Evolutionary conservation across 1,140 invertebrate genomes (phyloP).

Genomic region (Leptinotarsa lineolata): DNA sequence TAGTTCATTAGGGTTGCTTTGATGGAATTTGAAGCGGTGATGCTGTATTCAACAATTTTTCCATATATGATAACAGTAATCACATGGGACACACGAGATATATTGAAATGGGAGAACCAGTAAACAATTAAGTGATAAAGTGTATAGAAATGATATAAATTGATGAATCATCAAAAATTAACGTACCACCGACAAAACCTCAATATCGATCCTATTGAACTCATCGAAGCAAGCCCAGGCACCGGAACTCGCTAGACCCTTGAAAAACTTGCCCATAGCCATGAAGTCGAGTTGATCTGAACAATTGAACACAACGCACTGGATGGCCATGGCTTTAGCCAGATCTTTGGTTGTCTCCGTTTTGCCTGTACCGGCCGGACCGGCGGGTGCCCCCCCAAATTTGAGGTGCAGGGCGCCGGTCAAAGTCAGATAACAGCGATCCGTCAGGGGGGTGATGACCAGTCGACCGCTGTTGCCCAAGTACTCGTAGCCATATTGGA

Average conservation of each 20-base stretch:
- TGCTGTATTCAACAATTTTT: no score
- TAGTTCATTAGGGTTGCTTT: no score
- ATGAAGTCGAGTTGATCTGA: slow-evolving; percentile 75
- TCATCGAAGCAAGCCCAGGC: slow-evolving; percentile 81
- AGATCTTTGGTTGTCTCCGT: slow-evolving; percentile 78
- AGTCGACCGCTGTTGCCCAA: slow-evolving; percentile 85
- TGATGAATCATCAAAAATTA: neutral
- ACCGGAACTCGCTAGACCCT: slow-evolving; percentile 66
- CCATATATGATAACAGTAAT: no score
- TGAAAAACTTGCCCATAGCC: slow-evolving; percentile 72
- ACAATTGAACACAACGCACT: slow-evolving; percentile 79
- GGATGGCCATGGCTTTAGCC: slow-evolving; percentile 74
- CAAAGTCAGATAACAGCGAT: slow-evolving; percentile 75
- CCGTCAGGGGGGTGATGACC: slow-evolving; percentile 87
- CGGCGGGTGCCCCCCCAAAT: slow-evolving; percentile 74
- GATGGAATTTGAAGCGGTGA: no score
- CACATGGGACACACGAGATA: no score
- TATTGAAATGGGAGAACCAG: no score
- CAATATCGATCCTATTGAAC: slow-evolving; percentile 76
- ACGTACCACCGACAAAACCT: slow-evolving; percentile 63
- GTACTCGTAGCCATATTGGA: slow-evolving; percentile 94
- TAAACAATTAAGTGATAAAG: no score
- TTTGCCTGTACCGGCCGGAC: slow-evolving; percentile 75
- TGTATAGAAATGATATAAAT: no score
- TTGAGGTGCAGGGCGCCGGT: slow-evolving; percentile 72